Conservation (phyloP, 2,797 vertebrate species). For the Syndactyla subalaris region DNA sequence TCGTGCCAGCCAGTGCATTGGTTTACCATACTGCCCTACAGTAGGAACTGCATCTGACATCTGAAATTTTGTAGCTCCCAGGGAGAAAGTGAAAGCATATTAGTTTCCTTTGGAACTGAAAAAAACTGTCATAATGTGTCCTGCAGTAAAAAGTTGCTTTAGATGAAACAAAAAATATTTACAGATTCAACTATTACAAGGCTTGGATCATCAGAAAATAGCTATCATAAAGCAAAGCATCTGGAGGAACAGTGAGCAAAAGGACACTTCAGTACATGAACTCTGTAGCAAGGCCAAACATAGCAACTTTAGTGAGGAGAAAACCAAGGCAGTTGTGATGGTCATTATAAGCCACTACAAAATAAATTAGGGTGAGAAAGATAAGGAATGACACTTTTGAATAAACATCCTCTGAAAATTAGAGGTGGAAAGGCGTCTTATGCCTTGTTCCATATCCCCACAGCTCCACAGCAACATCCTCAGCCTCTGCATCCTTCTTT, state of each 20-base stretch:
- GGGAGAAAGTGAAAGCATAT: background rate
- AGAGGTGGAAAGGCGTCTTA: background rate
- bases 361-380: background rate
- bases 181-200: background rate
- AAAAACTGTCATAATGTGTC: background rate
- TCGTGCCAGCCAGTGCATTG: background rate
- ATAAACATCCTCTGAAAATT: slow-evolving; percentile 27
- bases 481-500: background rate
- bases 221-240: slow-evolving; percentile 13
- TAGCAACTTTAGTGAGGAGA: background rate
- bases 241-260: background rate
- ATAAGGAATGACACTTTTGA: background rate
- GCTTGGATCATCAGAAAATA: background rate
- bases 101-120: background rate
- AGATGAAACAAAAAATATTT: slow-evolving; percentile 20
- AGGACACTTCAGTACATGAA: background rate
- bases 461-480: background rate
- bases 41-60: background rate
- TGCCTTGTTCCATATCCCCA: background rate
- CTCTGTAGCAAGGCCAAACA: background rate
- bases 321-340: background rate
- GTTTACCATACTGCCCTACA: background rate
- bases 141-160: background rate
- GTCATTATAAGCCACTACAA: background rate
- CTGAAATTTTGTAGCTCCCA: background rate